Base-by-base conservation (phyloP, 1,140 invertebrate genomes). In the Lordiphosa mommai region DNA sequence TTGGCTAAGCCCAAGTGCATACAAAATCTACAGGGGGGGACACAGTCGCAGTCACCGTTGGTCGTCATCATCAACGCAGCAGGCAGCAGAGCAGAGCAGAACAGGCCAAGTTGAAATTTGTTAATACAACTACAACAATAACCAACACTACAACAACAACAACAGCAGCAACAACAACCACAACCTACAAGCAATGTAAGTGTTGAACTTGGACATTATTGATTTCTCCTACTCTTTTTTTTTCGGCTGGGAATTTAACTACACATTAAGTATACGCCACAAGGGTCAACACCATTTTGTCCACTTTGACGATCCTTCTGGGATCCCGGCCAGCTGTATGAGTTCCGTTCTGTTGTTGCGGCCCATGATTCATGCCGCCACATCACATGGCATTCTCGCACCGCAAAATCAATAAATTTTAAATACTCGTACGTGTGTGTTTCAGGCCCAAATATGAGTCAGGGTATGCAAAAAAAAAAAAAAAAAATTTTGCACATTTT, bases 331-430 rank as follows among this genome's bases (percentile, higher is more conserved):
- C 40, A 48, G 64, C 65, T 68, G 65, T 47, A 46, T 2, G 0
- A 13, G 13, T 50, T 13, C 23, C 5, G 7, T 0, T 1, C 1
- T 27, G 23, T 43, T 43, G 9, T 13, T 55, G 14, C 32, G 16
- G 17, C 29, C 49, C 29, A 41, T 52, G 20, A 41, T 34, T 41
- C 36, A 58, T 17, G 41, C 16, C 0, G 57, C 36, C 51, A 51
- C 57, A 74, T 82, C 76, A 82, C 74, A 80, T 82, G 74, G 55
- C 46, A 58, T 34, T 79, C 58, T 72, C 65, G 68, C 51, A 71
- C 71, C 53, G 61, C 55, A 82, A 80, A 80, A 80, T 80, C 76
- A 73, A 80, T 80, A 80, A 73, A 69, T n/a, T 60, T 47, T 41
- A 77, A 72, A 61, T 34, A 13, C 20, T 27, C 27, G 20, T 40